phyloP scores from a whole-genome alignment of 2,888 invertebrate species.

The Eugnorisma glareosa region DNA sequence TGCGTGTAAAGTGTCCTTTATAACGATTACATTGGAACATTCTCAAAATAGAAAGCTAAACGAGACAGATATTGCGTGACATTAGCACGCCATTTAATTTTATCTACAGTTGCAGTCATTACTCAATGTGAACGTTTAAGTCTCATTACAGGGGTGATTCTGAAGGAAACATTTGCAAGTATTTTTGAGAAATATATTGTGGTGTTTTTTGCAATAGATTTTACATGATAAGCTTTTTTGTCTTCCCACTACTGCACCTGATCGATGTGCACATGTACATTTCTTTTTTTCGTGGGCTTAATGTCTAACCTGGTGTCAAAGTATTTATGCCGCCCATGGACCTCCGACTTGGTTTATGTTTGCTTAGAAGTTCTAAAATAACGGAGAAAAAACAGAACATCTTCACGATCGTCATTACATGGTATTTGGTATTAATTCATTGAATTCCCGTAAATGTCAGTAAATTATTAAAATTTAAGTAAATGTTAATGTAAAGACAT shows the following conservation, averaged over 20 bases:
- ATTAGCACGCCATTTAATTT: conserved; percentile 63
- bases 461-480: background rate
- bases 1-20: conserved; percentile 9
- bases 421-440: background rate
- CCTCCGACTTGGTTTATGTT: no score
- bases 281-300: no score
- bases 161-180: conserved; percentile 10
- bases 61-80: conserved; percentile 56
- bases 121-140: conserved; percentile 57
- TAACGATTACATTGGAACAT: conserved; percentile 47
- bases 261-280: no score
- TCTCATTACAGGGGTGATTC: conserved; percentile 51
- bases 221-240: background rate
- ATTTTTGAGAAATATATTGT: background rate
- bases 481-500: background rate
- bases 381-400: background rate
- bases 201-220: background rate
- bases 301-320: no score
- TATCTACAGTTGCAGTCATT: conserved; percentile 59
- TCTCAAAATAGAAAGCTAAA: conserved; percentile 36
- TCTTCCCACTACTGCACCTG: background rate
- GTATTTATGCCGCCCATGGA: no score
- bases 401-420: background rate
- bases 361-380: background rate
- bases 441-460: background rate